A percentile compares a stretch with the other conserved stretches of the same genome.
These are phyloP conservation scores for Perccottus glenii DNA, from an alignment of 2,113 vertebrate genomes.

Conservation along the genomic window DNA sequence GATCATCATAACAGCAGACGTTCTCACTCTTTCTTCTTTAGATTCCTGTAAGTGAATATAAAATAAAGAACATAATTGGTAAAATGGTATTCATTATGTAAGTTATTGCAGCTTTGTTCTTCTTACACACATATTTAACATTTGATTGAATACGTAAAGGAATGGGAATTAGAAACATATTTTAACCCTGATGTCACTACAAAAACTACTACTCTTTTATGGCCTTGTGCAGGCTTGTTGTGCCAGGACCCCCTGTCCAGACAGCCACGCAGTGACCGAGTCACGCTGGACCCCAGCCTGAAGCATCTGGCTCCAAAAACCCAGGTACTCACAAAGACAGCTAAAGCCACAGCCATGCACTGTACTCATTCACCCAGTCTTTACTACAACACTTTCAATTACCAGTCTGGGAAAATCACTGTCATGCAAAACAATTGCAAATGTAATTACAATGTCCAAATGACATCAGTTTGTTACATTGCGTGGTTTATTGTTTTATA, in stretches of 20 bases:
- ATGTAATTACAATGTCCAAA: slow-evolving; percentile 63
- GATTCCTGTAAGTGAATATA: slow-evolving; percentile 1
- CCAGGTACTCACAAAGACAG: slow-evolving; percentile 78
- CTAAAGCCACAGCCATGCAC: slow-evolving; percentile 17
- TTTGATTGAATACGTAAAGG: slow-evolving; percentile 41
- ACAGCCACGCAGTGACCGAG: slow-evolving; percentile 72
- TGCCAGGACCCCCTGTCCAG: slow-evolving; percentile 89
- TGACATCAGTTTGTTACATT: slow-evolving; percentile 66
- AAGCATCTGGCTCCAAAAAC: slow-evolving; percentile 80
- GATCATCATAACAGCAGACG: neutral
- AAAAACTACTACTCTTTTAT: slow-evolving; percentile 21
- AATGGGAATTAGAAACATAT: slow-evolving; percentile 24
- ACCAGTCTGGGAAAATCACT: slow-evolving; percentile 67
- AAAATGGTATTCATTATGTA: neutral
- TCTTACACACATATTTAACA: slow-evolving; percentile 25
- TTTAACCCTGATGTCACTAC: slow-evolving; percentile 36
- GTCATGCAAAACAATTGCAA: slow-evolving; percentile 74
- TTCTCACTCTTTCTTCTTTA: neutral
- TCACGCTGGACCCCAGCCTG: slow-evolving; percentile 76
- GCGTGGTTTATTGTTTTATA: slow-evolving; percentile 68
- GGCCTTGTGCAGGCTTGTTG: slow-evolving; percentile 83
- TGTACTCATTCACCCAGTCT: slow-evolving; percentile 59
- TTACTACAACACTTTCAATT: slow-evolving; percentile 54
- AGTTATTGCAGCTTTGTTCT: slow-evolving; percentile 20
- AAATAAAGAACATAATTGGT: neutral